phyloP scores from a whole-genome alignment of 1,140 invertebrate species.

The Yoshiicerus persimilis region DNA sequence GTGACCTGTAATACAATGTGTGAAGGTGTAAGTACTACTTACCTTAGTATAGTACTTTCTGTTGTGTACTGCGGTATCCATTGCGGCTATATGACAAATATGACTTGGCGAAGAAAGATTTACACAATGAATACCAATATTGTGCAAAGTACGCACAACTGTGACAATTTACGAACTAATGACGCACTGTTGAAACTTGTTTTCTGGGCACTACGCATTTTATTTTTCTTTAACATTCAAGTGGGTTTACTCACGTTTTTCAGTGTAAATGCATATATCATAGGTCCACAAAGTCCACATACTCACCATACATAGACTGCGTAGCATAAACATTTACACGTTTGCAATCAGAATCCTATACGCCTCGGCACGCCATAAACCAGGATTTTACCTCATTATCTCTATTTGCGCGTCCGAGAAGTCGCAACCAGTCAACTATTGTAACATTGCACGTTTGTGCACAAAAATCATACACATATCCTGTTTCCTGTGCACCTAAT shows the following conservation, averaged over 20 bases:
- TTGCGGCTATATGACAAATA: too few species aligned
- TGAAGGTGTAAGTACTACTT: too few species aligned
- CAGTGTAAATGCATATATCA: not conserved
- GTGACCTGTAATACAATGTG: too few species aligned
- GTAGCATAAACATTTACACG: not conserved
- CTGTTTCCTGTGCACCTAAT: slow-evolving; percentile 16
- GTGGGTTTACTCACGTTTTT: not conserved
- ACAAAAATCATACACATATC: slow-evolving; percentile 24
- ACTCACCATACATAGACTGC: not conserved
- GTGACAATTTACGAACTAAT: not conserved
- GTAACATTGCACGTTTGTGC: not conserved
- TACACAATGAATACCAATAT: too few species aligned
- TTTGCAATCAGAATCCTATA: not conserved
- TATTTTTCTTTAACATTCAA: not conserved
- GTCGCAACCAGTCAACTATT: not conserved
- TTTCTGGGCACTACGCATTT: not conserved
- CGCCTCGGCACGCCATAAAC: not conserved
- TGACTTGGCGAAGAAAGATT: too few species aligned
- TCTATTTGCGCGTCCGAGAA: not conserved
- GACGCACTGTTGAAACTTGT: not conserved
- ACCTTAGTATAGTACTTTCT: too few species aligned
- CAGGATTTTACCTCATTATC: not conserved
- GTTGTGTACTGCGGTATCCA: too few species aligned
- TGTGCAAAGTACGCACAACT: too few species aligned
- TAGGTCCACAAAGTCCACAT: too few species aligned